Evolutionary conservation across 2,888 invertebrate species (phyloP).

Genomic region (Endomychus coccineus): DNA sequence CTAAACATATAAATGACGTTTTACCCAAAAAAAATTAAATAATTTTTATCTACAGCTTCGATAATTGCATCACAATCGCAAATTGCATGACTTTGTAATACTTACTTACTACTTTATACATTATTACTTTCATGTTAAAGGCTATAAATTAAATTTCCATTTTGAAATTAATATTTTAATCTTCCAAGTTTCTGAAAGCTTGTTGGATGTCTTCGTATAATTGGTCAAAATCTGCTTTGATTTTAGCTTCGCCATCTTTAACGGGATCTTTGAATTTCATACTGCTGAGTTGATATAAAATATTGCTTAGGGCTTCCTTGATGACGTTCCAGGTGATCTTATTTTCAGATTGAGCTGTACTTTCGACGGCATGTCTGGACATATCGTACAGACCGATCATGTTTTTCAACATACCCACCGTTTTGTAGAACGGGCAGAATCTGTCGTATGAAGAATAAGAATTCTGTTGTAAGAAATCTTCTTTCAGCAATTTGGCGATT

Average conservation of each 20-base stretch:
- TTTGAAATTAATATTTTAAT: constrained; percentile 51
- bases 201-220: constrained; percentile 94
- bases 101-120: too few relatives aligned
- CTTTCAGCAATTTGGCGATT: constrained; percentile 95
- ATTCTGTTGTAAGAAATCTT: constrained; percentile 99
- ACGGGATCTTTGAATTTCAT: constrained; percentile 99
- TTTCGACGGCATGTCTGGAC: constrained; percentile 95
- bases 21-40: too few relatives aligned
- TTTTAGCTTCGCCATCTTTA: constrained; percentile 95
- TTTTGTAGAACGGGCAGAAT: constrained; percentile 99
- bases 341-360: constrained; percentile 97
- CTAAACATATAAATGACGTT: too few relatives aligned
- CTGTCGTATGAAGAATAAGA: constrained; percentile 92
- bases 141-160: too few relatives aligned
- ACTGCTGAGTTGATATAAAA: constrained; percentile 93
- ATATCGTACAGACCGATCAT: constrained; percentile 98
- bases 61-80: too few relatives aligned
- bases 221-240: constrained; percentile 95
- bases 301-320: constrained; percentile 92
- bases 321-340: constrained; percentile 98
- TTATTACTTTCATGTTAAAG: too few relatives aligned
- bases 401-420: constrained; percentile 97
- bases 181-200: constrained; percentile 97
- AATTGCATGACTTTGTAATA: too few relatives aligned
- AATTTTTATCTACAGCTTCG: too few relatives aligned